Evolutionary conservation across 1,140 invertebrate genomes (phyloP), one percentile per base, ranked within the genome.

Genomic region (Helicoverpa zea): DNA sequence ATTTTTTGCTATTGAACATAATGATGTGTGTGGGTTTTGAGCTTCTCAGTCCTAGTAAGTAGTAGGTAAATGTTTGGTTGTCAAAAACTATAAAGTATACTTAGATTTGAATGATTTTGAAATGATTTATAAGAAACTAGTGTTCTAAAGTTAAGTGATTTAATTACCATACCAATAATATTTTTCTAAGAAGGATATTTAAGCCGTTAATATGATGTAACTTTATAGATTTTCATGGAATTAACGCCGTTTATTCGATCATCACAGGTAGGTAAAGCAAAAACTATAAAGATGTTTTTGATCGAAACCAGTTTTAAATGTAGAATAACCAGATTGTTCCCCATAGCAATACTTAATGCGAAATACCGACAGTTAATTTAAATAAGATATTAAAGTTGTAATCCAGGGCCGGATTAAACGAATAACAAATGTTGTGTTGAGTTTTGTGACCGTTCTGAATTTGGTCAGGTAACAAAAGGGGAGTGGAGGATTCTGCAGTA

Each of bases 301-400:
- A 74, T 49, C 9, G 14, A 74, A 74, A 74, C 72, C 72, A 35
- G 72, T 74, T 74, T 58, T 59, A 14, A 43, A 74, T 47, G 72
- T 74, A 59, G 72, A 47, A 59, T 59, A 59, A 74, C 72, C 54
- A 59, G 72, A 74, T 74, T 74, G 72, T 74, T 74, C 54, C 54
- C 54, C 52, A 58, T 61, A 58, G 35, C 35, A 58, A 74, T 47
- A 74, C 43, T 61, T 68, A 68, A 74, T 74, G 72, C 56, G 56
- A 74, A 29, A 59, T 30, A 23, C n/a, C 35, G 56, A 7, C 35
- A 11, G 72, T 74, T 74, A 74, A 74, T 74, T 74, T 74, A 58
- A 74, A 76, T 76, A 76, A 63, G 74, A 63, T 76, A 63, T 76
- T 76, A 76, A 76, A 68, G 64, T 68, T 68, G 64, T 68, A 51